phyloP scores from a whole-genome alignment of 2,797 vertebrate genomes.

The Amphiprion clarkii region DNA sequence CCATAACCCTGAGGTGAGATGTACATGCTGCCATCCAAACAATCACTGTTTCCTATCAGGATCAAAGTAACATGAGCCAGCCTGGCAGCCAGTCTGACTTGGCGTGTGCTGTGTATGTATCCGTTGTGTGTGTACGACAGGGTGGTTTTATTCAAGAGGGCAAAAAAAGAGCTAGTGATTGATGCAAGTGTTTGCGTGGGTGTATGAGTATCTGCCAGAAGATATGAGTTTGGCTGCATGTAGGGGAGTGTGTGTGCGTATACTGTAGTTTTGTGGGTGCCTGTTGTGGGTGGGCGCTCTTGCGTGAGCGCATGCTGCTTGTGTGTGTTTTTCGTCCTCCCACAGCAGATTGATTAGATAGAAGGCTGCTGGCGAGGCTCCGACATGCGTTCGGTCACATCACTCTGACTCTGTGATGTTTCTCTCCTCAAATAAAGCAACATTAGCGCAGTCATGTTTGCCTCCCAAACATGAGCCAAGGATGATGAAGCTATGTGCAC shows the following conservation, averaged over 20 bases:
- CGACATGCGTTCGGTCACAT: slow-evolving; percentile 64
- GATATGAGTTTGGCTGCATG: slow-evolving; percentile 53
- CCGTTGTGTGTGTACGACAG: slow-evolving; percentile 21
- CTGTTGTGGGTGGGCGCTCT: slow-evolving; percentile 33
- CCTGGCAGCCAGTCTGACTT: slow-evolving; percentile 51
- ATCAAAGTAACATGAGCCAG: slow-evolving; percentile 55
- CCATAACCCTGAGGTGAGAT: slow-evolving; percentile 47
- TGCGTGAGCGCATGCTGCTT: slow-evolving; percentile 35
- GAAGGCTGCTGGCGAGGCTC: slow-evolving; percentile 57
- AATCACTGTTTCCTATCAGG: slow-evolving; percentile 63
- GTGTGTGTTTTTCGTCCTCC: slow-evolving; percentile 59
- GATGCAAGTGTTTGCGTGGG: slow-evolving; percentile 69
- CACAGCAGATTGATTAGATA: slow-evolving; percentile 72
- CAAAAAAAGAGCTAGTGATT: slow-evolving; percentile 54
- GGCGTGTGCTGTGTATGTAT: slow-evolving; percentile 36
- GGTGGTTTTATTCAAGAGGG: slow-evolving; percentile 52
- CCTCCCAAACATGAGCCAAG: slow-evolving; percentile 64
- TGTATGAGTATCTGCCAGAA: slow-evolving; percentile 68
- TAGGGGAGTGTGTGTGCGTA: slow-evolving; percentile 21
- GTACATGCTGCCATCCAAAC: slow-evolving; percentile 56
- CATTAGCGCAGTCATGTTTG: slow-evolving; percentile 64
- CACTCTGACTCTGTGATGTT: slow-evolving; percentile 58
- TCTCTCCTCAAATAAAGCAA: slow-evolving; percentile 69
- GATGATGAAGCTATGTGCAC: slow-evolving; percentile 68
- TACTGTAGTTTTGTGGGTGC: slow-evolving; percentile 36